These are phyloP conservation scores for Drosophila auraria DNA, from an alignment of 1,140 invertebrate species.

Conservation along the genomic window DNA sequence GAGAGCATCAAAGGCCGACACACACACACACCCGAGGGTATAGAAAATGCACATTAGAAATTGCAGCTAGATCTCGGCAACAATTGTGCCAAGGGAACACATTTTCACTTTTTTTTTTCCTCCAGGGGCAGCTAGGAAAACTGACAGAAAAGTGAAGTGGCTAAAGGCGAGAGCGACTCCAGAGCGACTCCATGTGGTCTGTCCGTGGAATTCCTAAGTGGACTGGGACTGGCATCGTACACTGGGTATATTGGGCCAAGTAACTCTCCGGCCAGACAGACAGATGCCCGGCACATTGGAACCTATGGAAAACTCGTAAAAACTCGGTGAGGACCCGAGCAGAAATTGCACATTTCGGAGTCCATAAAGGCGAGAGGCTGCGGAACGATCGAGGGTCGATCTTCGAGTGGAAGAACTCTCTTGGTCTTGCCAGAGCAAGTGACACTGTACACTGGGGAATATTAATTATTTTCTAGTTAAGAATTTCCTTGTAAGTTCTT, in stretches of 20 bases:
- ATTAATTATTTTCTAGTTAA: too few relatives aligned
- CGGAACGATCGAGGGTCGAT: constrained; percentile 26
- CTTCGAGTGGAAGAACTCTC: constrained; percentile 36
- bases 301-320: constrained; percentile 77
- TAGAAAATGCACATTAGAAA: constrained; percentile 64
- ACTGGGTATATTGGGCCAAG: constrained; percentile 61
- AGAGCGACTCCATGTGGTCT: constrained; percentile 71
- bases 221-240: constrained; percentile 37
- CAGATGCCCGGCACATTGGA: constrained; percentile 76
- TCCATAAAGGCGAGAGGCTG: constrained; percentile 59
- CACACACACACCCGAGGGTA: constrained; percentile 34
- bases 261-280: constrained; percentile 28
- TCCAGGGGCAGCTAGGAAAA: constrained; percentile 26
- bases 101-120: constrained; percentile 47
- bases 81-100: constrained; percentile 57
- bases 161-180: constrained; percentile 49
- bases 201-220: constrained; percentile 74
- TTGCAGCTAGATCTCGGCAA: constrained; percentile 31
- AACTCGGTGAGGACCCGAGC: constrained; percentile 16
- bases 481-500: too few relatives aligned
- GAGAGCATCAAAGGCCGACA: constrained; percentile 65
- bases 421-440: constrained; percentile 11
- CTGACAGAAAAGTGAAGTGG: constrained; percentile 44
- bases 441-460: constrained; percentile 21
- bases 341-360: constrained; percentile 78